Base-by-base conservation (phyloP, 2,888 invertebrate species). In the Melipona bicolor region DNA sequence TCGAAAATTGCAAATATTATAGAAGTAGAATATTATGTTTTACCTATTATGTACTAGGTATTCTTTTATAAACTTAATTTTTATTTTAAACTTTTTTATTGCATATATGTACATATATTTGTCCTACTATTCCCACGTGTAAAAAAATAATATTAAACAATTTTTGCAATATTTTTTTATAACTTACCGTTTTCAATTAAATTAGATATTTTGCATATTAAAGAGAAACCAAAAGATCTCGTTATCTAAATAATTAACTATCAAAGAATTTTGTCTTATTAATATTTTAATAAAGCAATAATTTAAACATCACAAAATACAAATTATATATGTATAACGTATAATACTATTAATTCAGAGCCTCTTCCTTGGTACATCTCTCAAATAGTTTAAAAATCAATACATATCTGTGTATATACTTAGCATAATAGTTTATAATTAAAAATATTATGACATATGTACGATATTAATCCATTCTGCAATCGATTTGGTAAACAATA, bases 331-430 rank as follows among this genome's bases (percentile, higher is more conserved):
- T n/a, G 56, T n/a, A 27, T 61, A 27, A 17, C 24, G 3, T 24
- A 24, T 24, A 61, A 11, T 50, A 49, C 43, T 24, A 49, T 21
- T 17, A 11, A 24, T 15, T 5, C 52, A 19, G 19, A 43, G 61
- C 24, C 27, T 52, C 27, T 27, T 52, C 4, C 32, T 75, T 59
- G 74, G 21, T 21, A 52, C n/a, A 36, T 67, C 54, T 54, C 49
- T 68, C 71, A 61, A 56, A 19, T 15, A 43, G 32, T 27, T n/a
- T 73, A 52, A 74, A 67, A 61, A 83, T 73, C 71, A 69, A 77
- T 79, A 62, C 89, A 89, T 89, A 89, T 89, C 89, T 61, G 69
- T 89, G 86, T 89, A 89, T 75, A 89, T 86, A 36, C 89, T 72
- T 89, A 89, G 76, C 74, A 75, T 27, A 76, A 72, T 86, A 82